Base-by-base conservation (phyloP, 2,888 invertebrate genomes). In the Augiades crinisus region DNA sequence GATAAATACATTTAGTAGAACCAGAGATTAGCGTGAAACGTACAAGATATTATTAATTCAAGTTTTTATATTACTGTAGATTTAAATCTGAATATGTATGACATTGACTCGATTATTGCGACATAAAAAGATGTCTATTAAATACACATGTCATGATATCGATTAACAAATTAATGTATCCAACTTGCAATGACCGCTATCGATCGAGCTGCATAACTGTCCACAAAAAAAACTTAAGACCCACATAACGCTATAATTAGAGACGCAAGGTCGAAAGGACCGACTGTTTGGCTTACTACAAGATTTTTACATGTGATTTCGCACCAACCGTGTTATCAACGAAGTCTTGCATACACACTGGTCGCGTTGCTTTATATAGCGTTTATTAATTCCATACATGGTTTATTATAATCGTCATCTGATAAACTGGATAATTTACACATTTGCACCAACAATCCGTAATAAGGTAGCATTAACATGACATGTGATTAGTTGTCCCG, bases 191-290 rank as follows among this genome's bases (percentile, higher is more conserved):
- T 14, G 33, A 33, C 8, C 33, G 13, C 33, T 14, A 33, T 14
- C 3, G 13, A 16, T 8, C 5, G 13, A 33, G 14, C 24, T 24
- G 24, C 27, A 27, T 27, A 27, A 10, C 10, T 4, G 27, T 27
- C 10, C n/a, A n/a, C 27, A 38, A 22, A 38, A 21, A 33, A 37
- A 38, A 40, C 22, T 13, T 16, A 5, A 40, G 40, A 40, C 14
- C 40, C 24, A 40, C 40, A 34, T 22, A 38, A 38, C 38, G 22
- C 38, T 22, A 38, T 38, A 38, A 38, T 38, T 22, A 22, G 38
- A 38, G 22, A 38, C 22, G 22, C 38, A 38, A 38, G 38, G 38
- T 22, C 22, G 22, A 22, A 38, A 38, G 38, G 22, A 38, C 38
- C 38, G 22, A 38, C 13, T 38, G 38, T 38, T 38, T 38, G 22